These are phyloP conservation scores for Myiotriccus ornatus DNA, from an alignment of 2,797 vertebrate genomes.

Conservation along the genomic window DNA sequence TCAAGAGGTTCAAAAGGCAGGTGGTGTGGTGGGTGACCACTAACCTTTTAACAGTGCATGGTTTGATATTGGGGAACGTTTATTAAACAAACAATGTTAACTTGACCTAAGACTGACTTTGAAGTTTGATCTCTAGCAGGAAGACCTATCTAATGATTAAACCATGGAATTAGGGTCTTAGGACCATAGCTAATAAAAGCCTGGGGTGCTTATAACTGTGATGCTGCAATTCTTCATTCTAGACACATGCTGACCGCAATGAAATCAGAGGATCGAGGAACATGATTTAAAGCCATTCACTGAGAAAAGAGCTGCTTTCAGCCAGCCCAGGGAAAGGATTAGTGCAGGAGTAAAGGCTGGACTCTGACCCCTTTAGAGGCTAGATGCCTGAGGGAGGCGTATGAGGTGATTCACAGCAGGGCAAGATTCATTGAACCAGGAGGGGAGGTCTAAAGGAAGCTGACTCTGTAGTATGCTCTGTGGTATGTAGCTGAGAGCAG, in stretches of 20 bases:
- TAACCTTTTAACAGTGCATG: background rate
- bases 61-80: background rate
- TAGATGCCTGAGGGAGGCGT: background rate
- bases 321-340: background rate
- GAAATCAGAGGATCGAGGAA: constrained; percentile 16
- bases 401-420: background rate
- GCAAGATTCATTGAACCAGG: constrained; percentile 26
- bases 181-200: constrained; percentile 28
- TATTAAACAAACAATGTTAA: constrained; percentile 43
- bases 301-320: background rate
- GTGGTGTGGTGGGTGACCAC: background rate
- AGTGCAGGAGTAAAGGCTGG: background rate
- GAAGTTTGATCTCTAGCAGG: constrained; percentile 44
- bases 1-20: background rate
- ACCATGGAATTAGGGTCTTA: constrained; percentile 21
- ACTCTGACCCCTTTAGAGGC: background rate
- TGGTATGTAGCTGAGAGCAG: background rate
- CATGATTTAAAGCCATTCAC: constrained; percentile 20
- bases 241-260: constrained; percentile 27
- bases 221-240: constrained; percentile 49
- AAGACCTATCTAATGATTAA: constrained; percentile 64
- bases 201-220: background rate
- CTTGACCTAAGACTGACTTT: constrained; percentile 52
- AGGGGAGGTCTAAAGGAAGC: background rate
- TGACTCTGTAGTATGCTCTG: background rate